Percentiles rank a stretch among this genome's conserved stretches.
These are phyloP conservation scores for Phengaris arion DNA, from an alignment of 2,888 invertebrate genomes.

Conservation along the genomic window DNA sequence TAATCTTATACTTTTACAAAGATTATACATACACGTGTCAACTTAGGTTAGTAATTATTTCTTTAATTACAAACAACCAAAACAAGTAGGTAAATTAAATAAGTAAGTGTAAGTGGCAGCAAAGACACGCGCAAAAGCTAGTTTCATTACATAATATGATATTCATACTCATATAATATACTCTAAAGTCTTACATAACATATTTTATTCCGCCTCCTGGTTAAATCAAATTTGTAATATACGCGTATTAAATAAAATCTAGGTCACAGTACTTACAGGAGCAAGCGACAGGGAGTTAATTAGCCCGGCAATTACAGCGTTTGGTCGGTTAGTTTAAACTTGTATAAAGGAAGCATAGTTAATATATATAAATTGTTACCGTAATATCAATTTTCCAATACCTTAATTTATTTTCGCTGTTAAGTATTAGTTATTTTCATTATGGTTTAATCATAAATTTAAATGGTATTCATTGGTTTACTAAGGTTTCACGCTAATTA, in stretches of 20 bases:
- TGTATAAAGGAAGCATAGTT: slow-evolving; percentile 33
- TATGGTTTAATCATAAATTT: neutral
- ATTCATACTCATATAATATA: neutral
- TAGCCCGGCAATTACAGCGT: slow-evolving; percentile 47
- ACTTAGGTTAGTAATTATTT: too few relatives aligned
- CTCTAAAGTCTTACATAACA: neutral
- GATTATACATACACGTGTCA: neutral
- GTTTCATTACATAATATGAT: neutral
- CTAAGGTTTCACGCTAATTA: neutral
- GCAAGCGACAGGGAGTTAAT: slow-evolving; percentile 41
- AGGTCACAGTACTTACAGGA: slow-evolving; percentile 35
- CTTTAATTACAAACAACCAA: too few relatives aligned
- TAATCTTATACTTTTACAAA: neutral
- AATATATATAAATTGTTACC: slow-evolving; percentile 11
- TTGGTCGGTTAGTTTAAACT: slow-evolving; percentile 42
- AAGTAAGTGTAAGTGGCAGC: too few relatives aligned
- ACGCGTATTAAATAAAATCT: slow-evolving; percentile 38
- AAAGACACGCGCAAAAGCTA: too few relatives aligned
- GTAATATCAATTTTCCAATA: slow-evolving; percentile 5
- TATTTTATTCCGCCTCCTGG: neutral
- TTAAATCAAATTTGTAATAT: slow-evolving; percentile 36
- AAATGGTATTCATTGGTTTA: neutral
- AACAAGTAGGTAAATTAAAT: too few relatives aligned
- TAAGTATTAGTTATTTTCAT: neutral
- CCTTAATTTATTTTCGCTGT: neutral